Conservation (phyloP, 2,113 vertebrate genomes). For the Elanus axillaris region DNA sequence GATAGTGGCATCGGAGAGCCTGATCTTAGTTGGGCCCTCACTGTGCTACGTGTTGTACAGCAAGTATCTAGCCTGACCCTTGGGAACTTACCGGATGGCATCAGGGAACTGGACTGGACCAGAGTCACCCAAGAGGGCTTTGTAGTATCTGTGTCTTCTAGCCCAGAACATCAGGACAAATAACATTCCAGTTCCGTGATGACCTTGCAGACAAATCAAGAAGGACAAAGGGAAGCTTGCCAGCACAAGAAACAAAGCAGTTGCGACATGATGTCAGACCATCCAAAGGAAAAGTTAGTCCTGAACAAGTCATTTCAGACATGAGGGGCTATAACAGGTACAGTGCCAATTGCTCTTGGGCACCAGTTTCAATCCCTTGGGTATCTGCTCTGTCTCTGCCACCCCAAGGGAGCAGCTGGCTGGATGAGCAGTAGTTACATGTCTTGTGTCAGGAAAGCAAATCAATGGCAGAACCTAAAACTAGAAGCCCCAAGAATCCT, state of each 20-base stretch:
- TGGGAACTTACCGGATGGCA: not conserved
- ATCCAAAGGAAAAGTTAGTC: not conserved
- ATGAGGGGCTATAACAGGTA: not conserved
- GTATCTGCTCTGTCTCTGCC: not conserved
- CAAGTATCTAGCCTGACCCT: not conserved
- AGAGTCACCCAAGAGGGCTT: not conserved
- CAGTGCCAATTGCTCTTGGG: not conserved
- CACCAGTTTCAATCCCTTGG: not conserved
- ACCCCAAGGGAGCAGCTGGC: not conserved
- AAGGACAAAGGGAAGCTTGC: not conserved
- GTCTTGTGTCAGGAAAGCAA: not conserved
- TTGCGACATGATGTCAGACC: rapidly evolving
- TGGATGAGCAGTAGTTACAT: not conserved
- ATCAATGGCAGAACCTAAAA: not conserved
- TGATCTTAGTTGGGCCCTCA: not conserved
- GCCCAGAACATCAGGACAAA: not conserved
- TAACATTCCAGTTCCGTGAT: rapidly evolving
- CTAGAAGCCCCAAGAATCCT: not conserved
- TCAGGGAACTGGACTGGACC: not conserved
- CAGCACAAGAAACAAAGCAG: not conserved
- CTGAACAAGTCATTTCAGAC: not conserved
- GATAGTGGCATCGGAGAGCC: not conserved
- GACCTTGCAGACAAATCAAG: not conserved
- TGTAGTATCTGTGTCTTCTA: not conserved
- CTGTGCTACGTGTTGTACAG: not conserved